These are phyloP conservation scores for Cassiopea andromeda DNA, from an alignment of 30 jellyfish, hydroid and myxozoan genomes.

Conservation along the genomic window DNA sequence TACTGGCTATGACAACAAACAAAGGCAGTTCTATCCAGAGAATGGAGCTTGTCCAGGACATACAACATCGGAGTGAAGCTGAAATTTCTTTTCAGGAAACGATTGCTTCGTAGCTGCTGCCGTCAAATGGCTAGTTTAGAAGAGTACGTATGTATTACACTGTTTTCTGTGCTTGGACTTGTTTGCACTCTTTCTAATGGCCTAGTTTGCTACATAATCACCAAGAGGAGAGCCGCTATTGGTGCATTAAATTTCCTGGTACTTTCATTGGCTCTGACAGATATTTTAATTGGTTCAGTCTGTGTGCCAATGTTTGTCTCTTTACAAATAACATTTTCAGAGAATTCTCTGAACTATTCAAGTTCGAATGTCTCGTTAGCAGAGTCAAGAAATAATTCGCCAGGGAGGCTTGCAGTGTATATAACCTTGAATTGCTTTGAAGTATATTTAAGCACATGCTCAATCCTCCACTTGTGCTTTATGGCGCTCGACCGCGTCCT, in stretches of 20 bases:
- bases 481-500: not conserved
- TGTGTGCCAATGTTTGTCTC: not conserved
- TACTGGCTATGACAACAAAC: no score
- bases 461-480: not conserved
- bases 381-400: no score
- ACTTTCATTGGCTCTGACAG: not conserved
- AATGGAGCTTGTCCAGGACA: no score
- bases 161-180: not conserved
- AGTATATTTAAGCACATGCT: not conserved
- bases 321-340: not conserved
- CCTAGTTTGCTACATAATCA: not conserved
- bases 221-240: not conserved
- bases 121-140: no score
- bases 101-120: no score
- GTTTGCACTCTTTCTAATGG: not conserved
- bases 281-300: not conserved
- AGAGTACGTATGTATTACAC: not conserved
- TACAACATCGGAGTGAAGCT: no score
- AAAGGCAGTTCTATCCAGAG: no score
- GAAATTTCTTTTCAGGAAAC: no score
- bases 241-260: not conserved
- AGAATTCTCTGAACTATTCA: not conserved
- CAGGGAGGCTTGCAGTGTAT: no score
- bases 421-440: not conserved
- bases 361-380: not conserved